Conservation (phyloP, 1,140 invertebrate genomes). For the Camponotus vicinus region DNA sequence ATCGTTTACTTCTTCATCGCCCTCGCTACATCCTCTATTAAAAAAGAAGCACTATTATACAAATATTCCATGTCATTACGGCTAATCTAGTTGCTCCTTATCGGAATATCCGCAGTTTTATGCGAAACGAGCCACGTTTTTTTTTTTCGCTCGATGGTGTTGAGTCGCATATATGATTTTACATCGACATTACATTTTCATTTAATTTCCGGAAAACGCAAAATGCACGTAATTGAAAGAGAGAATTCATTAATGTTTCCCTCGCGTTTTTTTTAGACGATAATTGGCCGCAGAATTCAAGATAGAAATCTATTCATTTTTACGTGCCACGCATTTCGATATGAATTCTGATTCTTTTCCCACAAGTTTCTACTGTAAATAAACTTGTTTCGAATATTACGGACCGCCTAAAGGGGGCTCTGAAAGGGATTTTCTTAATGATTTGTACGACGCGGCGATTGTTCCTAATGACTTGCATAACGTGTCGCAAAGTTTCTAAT, state of each 20-base stretch:
- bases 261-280: background rate
- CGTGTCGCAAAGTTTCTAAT: background rate
- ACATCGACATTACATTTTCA: background rate
- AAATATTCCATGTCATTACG: too few relatives aligned
- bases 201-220: background rate
- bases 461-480: too few relatives aligned
- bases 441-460: background rate
- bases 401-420: background rate
- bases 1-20: constrained; percentile 32
- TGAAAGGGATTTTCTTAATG: background rate
- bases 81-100: too few relatives aligned
- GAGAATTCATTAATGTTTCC: background rate
- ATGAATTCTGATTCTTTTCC: too few relatives aligned
- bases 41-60: too few relatives aligned
- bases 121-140: constrained; percentile 7
- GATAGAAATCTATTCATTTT: too few relatives aligned
- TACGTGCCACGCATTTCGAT: too few relatives aligned
- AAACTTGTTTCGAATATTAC: too few relatives aligned
- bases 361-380: too few relatives aligned
- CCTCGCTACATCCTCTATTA: background rate
- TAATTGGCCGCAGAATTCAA: too few relatives aligned
- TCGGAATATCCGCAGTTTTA: background rate
- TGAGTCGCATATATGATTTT: background rate
- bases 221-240: background rate
- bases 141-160: background rate